These are phyloP conservation scores for Mycteria americana DNA, from an alignment of 2,797 vertebrate species.

Conservation along the genomic window DNA sequence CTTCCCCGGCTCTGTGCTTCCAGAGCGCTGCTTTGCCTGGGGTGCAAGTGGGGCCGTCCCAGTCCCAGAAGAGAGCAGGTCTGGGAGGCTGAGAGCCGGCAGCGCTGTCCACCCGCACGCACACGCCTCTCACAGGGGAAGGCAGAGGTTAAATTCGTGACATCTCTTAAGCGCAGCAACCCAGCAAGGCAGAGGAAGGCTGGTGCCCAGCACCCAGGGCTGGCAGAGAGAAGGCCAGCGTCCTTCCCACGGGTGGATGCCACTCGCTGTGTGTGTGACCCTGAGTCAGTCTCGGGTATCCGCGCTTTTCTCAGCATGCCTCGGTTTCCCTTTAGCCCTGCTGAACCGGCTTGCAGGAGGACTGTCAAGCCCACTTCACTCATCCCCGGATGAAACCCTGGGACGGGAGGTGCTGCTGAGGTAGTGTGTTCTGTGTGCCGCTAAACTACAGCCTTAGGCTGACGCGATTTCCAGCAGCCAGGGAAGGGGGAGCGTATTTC, in stretches of 20 bases:
- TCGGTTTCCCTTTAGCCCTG: not conserved
- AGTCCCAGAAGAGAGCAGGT: not conserved
- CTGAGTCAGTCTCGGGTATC: not conserved
- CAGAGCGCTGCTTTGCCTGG: not conserved
- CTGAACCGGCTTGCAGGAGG: not conserved
- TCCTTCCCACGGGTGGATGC: not conserved
- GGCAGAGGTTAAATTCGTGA: not conserved
- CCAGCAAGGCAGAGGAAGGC: not conserved
- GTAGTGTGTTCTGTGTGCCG: no score
- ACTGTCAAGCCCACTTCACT: not conserved
- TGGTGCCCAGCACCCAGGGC: no score
- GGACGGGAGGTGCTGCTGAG: not conserved
- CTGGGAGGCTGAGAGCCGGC: not conserved
- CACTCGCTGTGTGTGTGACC: not conserved
- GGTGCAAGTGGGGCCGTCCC: not conserved
- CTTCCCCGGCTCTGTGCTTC: not conserved
- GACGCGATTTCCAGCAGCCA: not conserved
- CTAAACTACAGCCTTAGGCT: not conserved
- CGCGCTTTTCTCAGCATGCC: not conserved
- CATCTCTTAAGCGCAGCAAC: not conserved
- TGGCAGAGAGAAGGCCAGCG: not conserved
- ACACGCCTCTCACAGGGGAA: not conserved
- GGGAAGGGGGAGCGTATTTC: not conserved
- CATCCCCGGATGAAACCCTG: not conserved
- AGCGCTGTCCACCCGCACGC: rapidly evolving